Percentiles rank a stretch among this genome's conserved stretches.
Evolutionary conservation across 2,113 vertebrate species (phyloP).

Genomic region (Crocuta crocuta): DNA sequence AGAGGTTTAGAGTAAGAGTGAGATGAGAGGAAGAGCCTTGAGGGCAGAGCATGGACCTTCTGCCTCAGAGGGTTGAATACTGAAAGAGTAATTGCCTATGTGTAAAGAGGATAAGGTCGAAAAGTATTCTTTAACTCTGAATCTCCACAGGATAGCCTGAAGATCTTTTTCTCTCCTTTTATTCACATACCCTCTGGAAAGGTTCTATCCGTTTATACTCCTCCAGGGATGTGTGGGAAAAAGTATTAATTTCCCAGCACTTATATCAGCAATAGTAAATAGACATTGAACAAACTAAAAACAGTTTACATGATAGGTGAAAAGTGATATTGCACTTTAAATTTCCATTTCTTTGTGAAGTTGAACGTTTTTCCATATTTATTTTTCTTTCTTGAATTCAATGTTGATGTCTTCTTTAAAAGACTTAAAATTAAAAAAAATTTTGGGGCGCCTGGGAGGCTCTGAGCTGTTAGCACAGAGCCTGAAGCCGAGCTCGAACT

Average conservation of each 20-base stretch:
- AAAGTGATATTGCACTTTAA: not conserved
- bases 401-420: not conserved
- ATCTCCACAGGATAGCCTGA: not conserved
- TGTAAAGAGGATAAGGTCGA: not conserved
- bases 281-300: not conserved
- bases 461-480: not conserved
- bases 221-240: not conserved
- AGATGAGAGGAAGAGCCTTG: not conserved
- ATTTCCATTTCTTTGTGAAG: not conserved
- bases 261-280: not conserved
- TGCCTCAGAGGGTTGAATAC: not conserved
- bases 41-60: not conserved
- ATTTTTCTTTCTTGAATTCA: not conserved
- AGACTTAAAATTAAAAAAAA: not conserved
- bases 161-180: not conserved
- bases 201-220: not conserved
- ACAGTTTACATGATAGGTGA: not conserved
- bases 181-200: not conserved
- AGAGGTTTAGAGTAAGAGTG: slow-evolving; percentile 22
- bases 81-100: not conserved
- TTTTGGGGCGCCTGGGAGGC: too few species aligned
- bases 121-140: slow-evolving; percentile 6
- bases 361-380: slow-evolving; percentile 10
- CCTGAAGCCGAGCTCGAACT: too few species aligned
- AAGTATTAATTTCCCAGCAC: not conserved